phyloP scores from a whole-genome alignment of 2,113 vertebrate species.

The Malurus alboscapulatus region DNA sequence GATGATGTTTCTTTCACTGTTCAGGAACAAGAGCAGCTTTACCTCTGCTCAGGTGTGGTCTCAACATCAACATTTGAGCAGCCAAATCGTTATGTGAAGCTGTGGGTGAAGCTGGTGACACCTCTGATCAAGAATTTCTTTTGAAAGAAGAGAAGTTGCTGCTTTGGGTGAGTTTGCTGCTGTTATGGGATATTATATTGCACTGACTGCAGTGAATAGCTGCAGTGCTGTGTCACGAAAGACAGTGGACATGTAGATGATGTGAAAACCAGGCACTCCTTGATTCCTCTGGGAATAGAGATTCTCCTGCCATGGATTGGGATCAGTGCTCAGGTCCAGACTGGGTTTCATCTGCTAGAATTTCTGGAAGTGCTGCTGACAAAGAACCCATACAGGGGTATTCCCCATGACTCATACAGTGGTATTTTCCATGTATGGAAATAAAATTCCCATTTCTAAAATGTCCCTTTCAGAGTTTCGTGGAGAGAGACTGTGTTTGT shows the following conservation, averaged over 20 bases:
- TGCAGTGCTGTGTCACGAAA: background rate
- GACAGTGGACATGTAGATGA: background rate
- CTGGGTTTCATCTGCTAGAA: background rate
- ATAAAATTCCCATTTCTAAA: background rate
- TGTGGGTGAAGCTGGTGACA: slow-evolving; percentile 96
- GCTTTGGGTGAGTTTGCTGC: slow-evolving; percentile 8
- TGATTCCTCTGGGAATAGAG: background rate
- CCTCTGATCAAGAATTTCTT: slow-evolving; percentile 98
- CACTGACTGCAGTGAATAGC: background rate
- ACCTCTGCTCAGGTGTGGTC: slow-evolving; percentile 80
- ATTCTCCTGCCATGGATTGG: background rate
- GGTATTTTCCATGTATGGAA: background rate
- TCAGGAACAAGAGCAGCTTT: slow-evolving; percentile 91
- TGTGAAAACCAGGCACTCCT: background rate
- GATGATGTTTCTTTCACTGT: background rate
- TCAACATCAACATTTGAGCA: slow-evolving; percentile 87
- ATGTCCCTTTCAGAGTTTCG: background rate
- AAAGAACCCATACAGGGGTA: background rate
- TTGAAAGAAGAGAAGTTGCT: slow-evolving; percentile 64
- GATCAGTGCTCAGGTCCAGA: background rate
- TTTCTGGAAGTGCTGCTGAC: background rate
- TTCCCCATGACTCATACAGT: background rate
- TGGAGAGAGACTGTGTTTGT: background rate
- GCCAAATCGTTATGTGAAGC: slow-evolving; percentile 85
- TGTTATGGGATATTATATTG: background rate